Conservation (phyloP, 2,797 vertebrate genomes). For the Darevskia mixta region DNA sequence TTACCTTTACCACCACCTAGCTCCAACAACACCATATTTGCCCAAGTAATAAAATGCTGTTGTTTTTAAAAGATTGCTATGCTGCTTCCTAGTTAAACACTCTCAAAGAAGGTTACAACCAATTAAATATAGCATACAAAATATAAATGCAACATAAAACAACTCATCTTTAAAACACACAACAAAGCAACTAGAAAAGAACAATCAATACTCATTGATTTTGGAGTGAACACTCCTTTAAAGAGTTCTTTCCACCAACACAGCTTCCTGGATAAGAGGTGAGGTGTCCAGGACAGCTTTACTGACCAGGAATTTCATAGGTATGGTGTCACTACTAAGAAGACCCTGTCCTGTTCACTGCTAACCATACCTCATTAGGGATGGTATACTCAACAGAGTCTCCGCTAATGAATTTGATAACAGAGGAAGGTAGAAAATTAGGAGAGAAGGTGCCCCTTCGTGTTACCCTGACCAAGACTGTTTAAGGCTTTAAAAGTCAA, state of each 20-base stretch:
- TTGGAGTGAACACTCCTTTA: neutral
- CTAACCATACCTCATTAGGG: neutral
- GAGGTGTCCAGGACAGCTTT: neutral
- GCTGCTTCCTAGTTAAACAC: neutral
- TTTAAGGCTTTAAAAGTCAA: neutral
- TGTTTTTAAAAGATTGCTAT: neutral
- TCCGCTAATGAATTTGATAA: neutral
- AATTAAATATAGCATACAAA: neutral
- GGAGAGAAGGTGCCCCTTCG: neutral
- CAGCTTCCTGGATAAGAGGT: neutral
- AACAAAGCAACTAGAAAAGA: neutral
- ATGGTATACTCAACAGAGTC: neutral
- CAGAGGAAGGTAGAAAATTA: neutral
- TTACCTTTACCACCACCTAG: too few species aligned
- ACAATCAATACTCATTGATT: neutral
- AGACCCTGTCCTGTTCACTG: too few species aligned
- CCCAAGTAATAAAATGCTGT: neutral
- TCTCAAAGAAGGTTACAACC: neutral
- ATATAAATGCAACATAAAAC: neutral
- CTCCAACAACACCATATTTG: neutral
- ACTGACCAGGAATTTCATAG: neutral
- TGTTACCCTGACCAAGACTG: neutral
- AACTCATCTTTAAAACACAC: neutral
- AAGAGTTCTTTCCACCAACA: neutral
- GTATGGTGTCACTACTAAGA: neutral